A percentile compares a stretch with the other conserved stretches of the same genome.
Evolutionary conservation across 2,888 invertebrate genomes (phyloP).

Genomic region (Argynnis bischoffii): DNA sequence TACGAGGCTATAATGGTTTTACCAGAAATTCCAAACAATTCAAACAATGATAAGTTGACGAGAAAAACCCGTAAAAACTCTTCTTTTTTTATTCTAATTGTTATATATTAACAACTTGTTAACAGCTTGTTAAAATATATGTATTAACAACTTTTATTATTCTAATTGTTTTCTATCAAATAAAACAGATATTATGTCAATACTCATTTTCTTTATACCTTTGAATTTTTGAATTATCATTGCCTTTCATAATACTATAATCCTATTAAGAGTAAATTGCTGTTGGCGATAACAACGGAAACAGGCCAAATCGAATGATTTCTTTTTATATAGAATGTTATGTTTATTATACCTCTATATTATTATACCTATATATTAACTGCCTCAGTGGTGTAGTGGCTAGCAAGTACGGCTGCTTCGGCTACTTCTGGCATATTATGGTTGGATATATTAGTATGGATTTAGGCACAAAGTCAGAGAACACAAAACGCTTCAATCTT

Average conservation of each 20-base stretch:
- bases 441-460: no score
- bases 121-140: no score
- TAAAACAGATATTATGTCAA: constrained; percentile 6
- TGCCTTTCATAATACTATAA: constrained; percentile 25
- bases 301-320: constrained; percentile 17
- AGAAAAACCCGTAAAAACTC: not conserved
- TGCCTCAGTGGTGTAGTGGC: no score
- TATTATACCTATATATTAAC: no score
- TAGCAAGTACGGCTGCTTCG: no score
- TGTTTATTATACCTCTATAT: not conserved
- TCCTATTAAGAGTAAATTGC: constrained; percentile 34
- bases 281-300: constrained; percentile 21
- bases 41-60: not conserved
- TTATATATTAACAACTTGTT: no score
- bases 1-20: no score
- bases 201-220: constrained; percentile 21
- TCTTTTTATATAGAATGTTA: constrained; percentile 8
- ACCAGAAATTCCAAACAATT: not conserved
- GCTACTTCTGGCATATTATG: no score
- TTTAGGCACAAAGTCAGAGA: no score
- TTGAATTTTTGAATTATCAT: constrained; percentile 25
- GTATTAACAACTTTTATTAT: no score
- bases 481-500: no score
- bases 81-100: constrained; percentile 15
- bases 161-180: constrained; percentile 16